Evolutionary conservation across 2,888 invertebrate species (phyloP), one percentile per base, ranked within the genome.

Genomic region (Kryphioiulus occultus): DNA sequence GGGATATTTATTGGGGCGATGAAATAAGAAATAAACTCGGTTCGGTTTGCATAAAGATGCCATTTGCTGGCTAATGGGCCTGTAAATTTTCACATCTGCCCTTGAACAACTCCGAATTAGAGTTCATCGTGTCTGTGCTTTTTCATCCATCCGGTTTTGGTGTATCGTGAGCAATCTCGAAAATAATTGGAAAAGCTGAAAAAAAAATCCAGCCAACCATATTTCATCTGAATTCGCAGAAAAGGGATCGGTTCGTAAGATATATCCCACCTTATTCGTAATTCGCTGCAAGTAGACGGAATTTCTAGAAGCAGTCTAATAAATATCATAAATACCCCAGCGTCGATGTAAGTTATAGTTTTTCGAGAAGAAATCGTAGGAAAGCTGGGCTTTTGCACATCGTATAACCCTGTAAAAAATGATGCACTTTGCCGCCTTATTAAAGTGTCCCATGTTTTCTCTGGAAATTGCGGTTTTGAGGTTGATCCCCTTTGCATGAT

Each of bases 251-350:
- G 85, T 85, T 85, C 39, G 26, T 39, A 44, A 44, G 26, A 26
- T n/a, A 85, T 39, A n/a, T n/a, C n/a, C n/a, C 39, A 85, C 85
- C 85, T 39, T 85, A 19, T 30, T n/a, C n/a, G 30, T 26, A 85
- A 42, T 85, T 85, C 85, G 39, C 22, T 44, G 44, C 39, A 85
- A 85, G 39, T 85, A 42, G 85, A 85, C 39, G 85, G 39, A 44
- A 42, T 85, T 85, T 85, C 39, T n/a, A 85, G 85, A 85, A 85
- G 85, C 44, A 85, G 44, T 85, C 85, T 42, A 85, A 85, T 85
- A 85, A 85, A 85, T 85, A 85, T 85, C 85, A 42, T 39, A 78
- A 78, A 78, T 78, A 78, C 78, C 30, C 30, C 78, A 17, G 78
- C 78, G 78, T 78, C 30, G 78, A 78, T 78, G 30, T 78, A 78